A percentile compares a stretch with the other conserved stretches of the same genome.
Conservation (phyloP, 2,113 vertebrate species). For the Ctenodactylus gundi region DNA sequence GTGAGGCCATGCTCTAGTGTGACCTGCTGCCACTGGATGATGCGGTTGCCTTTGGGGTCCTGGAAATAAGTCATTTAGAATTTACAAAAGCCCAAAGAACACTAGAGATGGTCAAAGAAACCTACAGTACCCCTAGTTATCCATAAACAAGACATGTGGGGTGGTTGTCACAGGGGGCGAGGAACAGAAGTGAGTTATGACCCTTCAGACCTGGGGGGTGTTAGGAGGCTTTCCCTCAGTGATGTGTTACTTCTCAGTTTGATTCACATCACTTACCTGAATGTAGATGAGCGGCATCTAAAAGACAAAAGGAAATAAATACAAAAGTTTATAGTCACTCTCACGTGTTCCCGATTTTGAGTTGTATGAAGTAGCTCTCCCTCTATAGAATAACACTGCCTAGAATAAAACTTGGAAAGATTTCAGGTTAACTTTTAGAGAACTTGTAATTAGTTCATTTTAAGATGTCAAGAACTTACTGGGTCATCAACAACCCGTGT, state of each 20-base stretch:
- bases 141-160: background rate
- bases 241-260: too few species aligned
- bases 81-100: background rate
- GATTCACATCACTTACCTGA: conserved; percentile 64
- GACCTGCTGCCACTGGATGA: conserved; percentile 81
- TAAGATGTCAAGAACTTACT: background rate
- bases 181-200: background rate
- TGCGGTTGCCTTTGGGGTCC: conserved; percentile 83
- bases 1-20: conserved; percentile 78
- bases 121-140: background rate
- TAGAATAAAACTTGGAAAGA: background rate
- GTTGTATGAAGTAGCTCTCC: background rate
- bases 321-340: background rate
- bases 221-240: background rate
- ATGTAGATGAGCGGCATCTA: conserved; percentile 66
- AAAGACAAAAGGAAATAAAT: conserved; percentile 53
- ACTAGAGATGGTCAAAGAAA: background rate
- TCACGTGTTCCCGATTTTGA: conserved; percentile 13
- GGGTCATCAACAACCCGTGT: background rate
- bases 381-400: background rate
- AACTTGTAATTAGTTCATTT: conserved; percentile 12
- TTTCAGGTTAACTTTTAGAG: background rate
- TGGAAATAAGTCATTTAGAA: conserved; percentile 57
- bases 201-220: background rate
- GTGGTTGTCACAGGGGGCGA: background rate